phyloP scores from a whole-genome alignment of 2,797 vertebrate genomes.

The Graptemys geographica region DNA sequence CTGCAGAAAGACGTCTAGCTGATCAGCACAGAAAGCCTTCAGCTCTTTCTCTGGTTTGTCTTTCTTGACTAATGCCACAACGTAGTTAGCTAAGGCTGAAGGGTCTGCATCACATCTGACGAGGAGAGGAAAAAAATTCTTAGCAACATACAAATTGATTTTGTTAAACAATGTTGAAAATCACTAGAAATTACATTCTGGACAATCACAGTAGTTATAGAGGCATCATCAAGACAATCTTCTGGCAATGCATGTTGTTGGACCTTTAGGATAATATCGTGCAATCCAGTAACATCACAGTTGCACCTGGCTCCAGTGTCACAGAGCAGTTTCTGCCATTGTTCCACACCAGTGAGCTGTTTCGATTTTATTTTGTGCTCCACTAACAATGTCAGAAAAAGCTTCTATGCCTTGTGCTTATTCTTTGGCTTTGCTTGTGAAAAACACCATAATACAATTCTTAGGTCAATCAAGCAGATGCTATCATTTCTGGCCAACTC shows the following conservation, averaged over 20 bases:
- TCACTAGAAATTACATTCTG: background rate
- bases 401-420: background rate
- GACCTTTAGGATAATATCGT: accelerated
- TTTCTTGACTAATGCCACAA: slow-evolving; percentile 98
- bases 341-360: accelerated
- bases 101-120: slow-evolving; percentile 94
- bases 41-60: slow-evolving; percentile 98
- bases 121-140: slow-evolving; percentile 48
- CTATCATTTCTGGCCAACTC: background rate
- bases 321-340: background rate
- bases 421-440: background rate
- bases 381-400: accelerated
- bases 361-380: accelerated
- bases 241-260: accelerated
- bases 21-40: slow-evolving; percentile 96
- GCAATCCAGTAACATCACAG: background rate
- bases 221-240: background rate
- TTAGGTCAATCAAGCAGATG: background rate
- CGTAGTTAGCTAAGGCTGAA: slow-evolving; percentile 97
- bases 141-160: background rate
- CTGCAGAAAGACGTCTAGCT: slow-evolving; percentile 98
- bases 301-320: accelerated
- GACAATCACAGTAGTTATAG: slow-evolving; percentile 8
- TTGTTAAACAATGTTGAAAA: background rate
- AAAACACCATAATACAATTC: accelerated